Conservation (phyloP, 2,888 invertebrate genomes). For the Trachelus tabidus region DNA sequence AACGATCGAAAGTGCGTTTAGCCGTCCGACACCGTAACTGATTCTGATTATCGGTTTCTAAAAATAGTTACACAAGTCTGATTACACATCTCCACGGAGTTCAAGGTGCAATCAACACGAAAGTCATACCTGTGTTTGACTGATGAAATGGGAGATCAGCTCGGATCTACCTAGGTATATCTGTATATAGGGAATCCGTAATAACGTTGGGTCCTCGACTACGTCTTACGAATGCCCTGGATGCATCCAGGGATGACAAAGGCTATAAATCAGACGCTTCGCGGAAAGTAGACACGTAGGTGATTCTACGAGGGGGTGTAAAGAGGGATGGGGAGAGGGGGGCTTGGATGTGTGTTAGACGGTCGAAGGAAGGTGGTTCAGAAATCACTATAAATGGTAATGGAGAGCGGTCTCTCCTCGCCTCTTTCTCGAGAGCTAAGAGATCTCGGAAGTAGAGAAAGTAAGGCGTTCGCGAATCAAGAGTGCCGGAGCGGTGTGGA, state of each 20-base stretch:
- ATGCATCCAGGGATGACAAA: slow-evolving; percentile 42
- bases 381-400: slow-evolving; percentile 66
- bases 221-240: slow-evolving; percentile 7
- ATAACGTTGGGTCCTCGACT: neutral
- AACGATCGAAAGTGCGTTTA: neutral
- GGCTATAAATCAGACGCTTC: slow-evolving; percentile 45
- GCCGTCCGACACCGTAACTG: neutral
- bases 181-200: neutral
- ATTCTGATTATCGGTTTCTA: neutral
- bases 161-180: neutral
- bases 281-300: slow-evolving; percentile 30
- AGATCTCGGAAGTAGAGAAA: slow-evolving; percentile 20
- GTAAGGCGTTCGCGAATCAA: neutral
- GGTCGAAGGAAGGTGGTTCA: slow-evolving; percentile 47
- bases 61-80: neutral
- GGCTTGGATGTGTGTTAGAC: slow-evolving; percentile 28
- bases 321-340: slow-evolving; percentile 15
- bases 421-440: slow-evolving; percentile 2
- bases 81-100: neutral
- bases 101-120: too few species aligned
- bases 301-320: slow-evolving; percentile 38
- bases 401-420: slow-evolving; percentile 44
- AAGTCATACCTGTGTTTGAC: neutral
- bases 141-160: neutral
- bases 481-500: neutral